A percentile compares a stretch with the other conserved stretches of the same genome.
Conservation (phyloP, 2,797 vertebrate genomes). For the Chrysolophus pictus region DNA sequence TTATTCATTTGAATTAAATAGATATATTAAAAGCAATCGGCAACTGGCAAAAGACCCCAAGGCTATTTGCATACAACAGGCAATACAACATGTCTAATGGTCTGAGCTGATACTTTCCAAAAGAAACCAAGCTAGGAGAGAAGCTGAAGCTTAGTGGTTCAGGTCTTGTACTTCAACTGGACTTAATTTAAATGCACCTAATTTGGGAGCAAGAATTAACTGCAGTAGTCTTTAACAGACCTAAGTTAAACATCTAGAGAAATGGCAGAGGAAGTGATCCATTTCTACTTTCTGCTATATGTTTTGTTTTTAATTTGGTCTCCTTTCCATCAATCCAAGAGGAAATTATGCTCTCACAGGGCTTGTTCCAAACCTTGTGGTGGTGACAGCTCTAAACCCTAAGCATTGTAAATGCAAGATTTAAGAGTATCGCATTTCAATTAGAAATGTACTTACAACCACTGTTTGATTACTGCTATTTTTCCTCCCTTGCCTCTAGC, state of each 20-base stretch:
- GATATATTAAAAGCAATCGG: not conserved
- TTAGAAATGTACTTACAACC: not conserved
- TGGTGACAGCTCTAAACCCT: not conserved
- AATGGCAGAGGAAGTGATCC: not conserved
- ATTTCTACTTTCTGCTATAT: not conserved
- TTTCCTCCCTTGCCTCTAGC: not conserved
- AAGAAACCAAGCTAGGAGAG: not conserved
- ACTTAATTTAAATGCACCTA: not conserved
- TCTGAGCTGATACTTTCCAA: not conserved
- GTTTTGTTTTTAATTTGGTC: not conserved
- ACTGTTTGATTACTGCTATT: not conserved
- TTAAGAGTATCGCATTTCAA: not conserved
- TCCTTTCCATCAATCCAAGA: not conserved
- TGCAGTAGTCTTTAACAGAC: not conserved
- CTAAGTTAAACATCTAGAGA: not conserved
- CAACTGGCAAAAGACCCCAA: not conserved
- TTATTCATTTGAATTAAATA: not conserved
- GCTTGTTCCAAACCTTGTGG: not conserved
- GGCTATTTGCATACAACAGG: not conserved
- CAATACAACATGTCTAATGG: not conserved
- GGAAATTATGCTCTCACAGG: not conserved
- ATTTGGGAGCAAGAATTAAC: not conserved
- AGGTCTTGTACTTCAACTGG: not conserved
- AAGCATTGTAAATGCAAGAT: not conserved
- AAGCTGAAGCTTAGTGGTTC: not conserved